Evolutionary conservation across 2,113 vertebrate genomes (phyloP).

Genomic region (Garra rufa): DNA sequence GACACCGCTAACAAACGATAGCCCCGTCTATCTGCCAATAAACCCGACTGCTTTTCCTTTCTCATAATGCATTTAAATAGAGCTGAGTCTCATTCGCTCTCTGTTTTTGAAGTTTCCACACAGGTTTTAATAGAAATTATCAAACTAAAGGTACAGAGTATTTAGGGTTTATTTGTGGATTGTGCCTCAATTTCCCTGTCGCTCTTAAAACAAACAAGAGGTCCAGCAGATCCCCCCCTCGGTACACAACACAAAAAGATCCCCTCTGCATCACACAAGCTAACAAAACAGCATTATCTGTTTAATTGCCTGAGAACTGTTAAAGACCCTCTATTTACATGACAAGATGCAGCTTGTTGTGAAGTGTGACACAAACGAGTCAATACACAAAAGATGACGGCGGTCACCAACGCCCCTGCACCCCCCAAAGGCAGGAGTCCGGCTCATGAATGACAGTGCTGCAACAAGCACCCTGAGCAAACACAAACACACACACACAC

Average conservation of each 20-base stretch:
- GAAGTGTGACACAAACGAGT: constrained; percentile 51
- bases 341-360: constrained; percentile 58
- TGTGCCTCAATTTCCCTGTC: not conserved
- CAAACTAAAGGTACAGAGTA: not conserved
- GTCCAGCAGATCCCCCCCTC: constrained; percentile 23
- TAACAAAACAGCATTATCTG: constrained; percentile 51
- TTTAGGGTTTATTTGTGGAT: not conserved
- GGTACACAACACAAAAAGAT: constrained; percentile 36
- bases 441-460: constrained; percentile 27
- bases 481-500: constrained; percentile 1
- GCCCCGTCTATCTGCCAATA: not conserved
- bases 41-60: not conserved
- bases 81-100: not conserved
- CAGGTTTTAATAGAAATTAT: not conserved
- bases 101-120: too few relatives aligned
- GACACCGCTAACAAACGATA: constrained; percentile 36
- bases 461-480: constrained; percentile 5
- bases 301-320: constrained; percentile 56
- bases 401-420: constrained; percentile 25
- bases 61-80: not conserved
- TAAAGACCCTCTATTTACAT: constrained; percentile 57
- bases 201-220: constrained; percentile 43
- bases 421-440: constrained; percentile 36
- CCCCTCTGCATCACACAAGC: constrained; percentile 11
- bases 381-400: constrained; percentile 48